Percentiles rank a stretch among this genome's conserved stretches.
These are phyloP conservation scores for Aphrophora alni DNA, from an alignment of 2,888 invertebrate genomes.

Conservation along the genomic window DNA sequence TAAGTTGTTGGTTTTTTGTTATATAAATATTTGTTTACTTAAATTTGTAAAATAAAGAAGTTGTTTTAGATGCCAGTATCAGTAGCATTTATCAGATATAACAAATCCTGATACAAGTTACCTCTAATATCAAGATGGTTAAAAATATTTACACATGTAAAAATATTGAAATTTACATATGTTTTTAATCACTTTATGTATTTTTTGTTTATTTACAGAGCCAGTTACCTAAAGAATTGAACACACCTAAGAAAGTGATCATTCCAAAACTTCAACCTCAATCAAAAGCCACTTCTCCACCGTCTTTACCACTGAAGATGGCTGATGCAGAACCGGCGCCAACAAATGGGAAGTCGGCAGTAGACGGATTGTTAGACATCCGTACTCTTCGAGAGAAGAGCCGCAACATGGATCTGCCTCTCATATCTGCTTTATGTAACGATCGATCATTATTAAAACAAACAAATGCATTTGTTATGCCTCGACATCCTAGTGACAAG, in stretches of 20 bases:
- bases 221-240: not conserved
- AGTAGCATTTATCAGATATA: no score
- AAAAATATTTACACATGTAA: no score
- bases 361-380: conserved; percentile 70
- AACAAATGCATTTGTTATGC: conserved; percentile 84
- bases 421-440: conserved; percentile 93
- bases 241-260: not conserved
- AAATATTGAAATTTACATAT: no score
- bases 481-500: conserved; percentile 46
- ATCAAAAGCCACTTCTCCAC: not conserved
- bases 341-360: conserved; percentile 37
- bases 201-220: conserved; percentile 16
- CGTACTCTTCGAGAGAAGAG: conserved; percentile 86
- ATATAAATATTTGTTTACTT: no score
- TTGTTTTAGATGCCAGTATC: no score
- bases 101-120: no score
- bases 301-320: conserved; percentile 49
- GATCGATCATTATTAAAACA: conserved; percentile 88
- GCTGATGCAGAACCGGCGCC: conserved; percentile 45
- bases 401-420: conserved; percentile 86
- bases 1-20: no score
- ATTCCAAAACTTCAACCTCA: not conserved
- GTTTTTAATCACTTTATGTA: no score
- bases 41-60: no score
- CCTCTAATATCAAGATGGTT: no score